These are phyloP conservation scores for Channa striata DNA, from an alignment of 2,797 vertebrate genomes.

Conservation along the genomic window DNA sequence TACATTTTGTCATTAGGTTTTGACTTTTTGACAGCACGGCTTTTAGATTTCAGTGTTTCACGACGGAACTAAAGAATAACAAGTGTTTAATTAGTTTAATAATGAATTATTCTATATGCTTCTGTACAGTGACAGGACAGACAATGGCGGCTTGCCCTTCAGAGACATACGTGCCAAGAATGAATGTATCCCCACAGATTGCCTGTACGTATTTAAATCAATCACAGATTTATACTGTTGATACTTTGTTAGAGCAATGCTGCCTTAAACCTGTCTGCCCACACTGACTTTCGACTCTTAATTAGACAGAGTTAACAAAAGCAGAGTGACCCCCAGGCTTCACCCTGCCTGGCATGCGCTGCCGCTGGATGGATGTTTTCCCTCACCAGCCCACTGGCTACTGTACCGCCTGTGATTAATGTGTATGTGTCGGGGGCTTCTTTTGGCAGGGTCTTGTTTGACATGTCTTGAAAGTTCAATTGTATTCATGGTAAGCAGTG, in stretches of 20 bases:
- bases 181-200: conserved; percentile 26
- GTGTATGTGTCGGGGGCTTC: conserved; percentile 76
- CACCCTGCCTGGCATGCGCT: conserved; percentile 59
- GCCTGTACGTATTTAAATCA: conserved; percentile 62
- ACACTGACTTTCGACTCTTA: conserved; percentile 72
- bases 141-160: conserved; percentile 14
- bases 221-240: conserved; percentile 46
- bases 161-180: conserved; percentile 7
- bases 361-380: conserved; percentile 70
- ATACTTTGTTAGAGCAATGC: conserved; percentile 59
- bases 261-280: conserved; percentile 69
- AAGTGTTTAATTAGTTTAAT: conserved; percentile 17
- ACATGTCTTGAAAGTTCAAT: conserved; percentile 88
- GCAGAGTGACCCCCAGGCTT: conserved; percentile 59
- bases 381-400: conserved; percentile 64
- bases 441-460: conserved; percentile 85
- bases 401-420: conserved; percentile 83
- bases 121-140: not conserved
- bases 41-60: conserved; percentile 6
- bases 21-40: not conserved
- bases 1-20: conserved; percentile 12
- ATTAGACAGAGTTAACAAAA: conserved; percentile 85
- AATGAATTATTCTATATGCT: not conserved
- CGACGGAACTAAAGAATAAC: not conserved
- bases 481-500: conserved; percentile 87